Evolutionary conservation across 2,797 vertebrate species (phyloP).

Genomic region (Phalanger gymnotis): DNA sequence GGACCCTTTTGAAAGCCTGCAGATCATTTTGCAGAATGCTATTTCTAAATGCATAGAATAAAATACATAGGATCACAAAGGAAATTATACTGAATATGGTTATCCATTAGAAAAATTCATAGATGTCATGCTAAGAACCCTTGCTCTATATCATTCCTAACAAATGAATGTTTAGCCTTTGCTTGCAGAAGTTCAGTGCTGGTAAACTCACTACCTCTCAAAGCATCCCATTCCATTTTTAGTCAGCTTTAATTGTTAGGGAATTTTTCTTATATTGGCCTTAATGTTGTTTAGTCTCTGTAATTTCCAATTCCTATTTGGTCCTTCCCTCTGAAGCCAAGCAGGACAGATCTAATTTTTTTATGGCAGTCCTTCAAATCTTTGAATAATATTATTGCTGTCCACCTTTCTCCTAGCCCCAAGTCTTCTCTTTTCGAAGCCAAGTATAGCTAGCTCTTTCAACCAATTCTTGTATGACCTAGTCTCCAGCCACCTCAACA

Average conservation of each 20-base stretch:
- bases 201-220: background rate
- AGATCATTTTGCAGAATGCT: background rate
- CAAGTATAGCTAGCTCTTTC: background rate
- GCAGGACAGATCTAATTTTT: background rate
- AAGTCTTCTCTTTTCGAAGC: background rate
- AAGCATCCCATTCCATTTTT: background rate
- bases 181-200: background rate
- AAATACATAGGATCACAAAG: background rate
- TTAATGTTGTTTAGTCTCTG: background rate
- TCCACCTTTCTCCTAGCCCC: background rate
- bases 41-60: background rate
- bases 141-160: background rate
- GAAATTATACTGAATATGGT: background rate
- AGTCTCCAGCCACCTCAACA: background rate
- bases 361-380: background rate
- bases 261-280: background rate
- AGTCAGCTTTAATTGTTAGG: background rate
- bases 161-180: background rate
- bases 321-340: background rate
- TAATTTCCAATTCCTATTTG: background rate
- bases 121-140: background rate
- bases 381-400: background rate
- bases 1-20: background rate
- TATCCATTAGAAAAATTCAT: background rate
- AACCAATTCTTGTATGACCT: background rate